Conservation (phyloP, 1,140 invertebrate species). For the Pectinophora gossypiella region DNA sequence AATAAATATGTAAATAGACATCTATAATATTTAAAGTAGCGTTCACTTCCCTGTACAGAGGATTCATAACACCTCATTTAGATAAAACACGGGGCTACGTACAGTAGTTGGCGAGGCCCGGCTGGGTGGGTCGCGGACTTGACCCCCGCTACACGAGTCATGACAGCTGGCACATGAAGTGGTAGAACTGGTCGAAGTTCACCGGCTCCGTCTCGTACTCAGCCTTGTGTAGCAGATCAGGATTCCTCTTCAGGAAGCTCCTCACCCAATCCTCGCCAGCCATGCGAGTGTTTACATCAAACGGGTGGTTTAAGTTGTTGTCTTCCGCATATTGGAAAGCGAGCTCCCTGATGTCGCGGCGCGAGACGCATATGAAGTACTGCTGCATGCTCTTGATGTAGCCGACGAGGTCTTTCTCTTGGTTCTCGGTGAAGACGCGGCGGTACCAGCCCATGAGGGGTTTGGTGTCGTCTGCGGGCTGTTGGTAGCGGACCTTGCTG, state of each 20-base stretch:
- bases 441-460: constrained; percentile 64
- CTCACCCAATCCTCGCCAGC: constrained; percentile 69
- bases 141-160: constrained; percentile 32
- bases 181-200: constrained; percentile 69
- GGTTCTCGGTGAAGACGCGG: constrained; percentile 62
- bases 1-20: too few species aligned
- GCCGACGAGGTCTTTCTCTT: constrained; percentile 64
- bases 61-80: too few species aligned
- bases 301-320: constrained; percentile 60
- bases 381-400: constrained; percentile 70
- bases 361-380: constrained; percentile 64
- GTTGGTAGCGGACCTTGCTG: constrained; percentile 62
- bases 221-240: constrained; percentile 53
- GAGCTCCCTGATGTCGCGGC: constrained; percentile 61
- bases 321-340: constrained; percentile 68
- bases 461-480: constrained; percentile 53
- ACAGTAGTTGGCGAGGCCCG: not conserved
- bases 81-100: too few species aligned
- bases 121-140: constrained; percentile 22
- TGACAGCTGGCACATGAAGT: constrained; percentile 67
- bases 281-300: constrained; percentile 63
- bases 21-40: too few species aligned
- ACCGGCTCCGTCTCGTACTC: constrained; percentile 59
- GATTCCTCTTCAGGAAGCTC: constrained; percentile 65
- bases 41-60: too few species aligned